Conservation (phyloP, 2,797 vertebrate species). For the Lutjanus argentimaculatus region DNA sequence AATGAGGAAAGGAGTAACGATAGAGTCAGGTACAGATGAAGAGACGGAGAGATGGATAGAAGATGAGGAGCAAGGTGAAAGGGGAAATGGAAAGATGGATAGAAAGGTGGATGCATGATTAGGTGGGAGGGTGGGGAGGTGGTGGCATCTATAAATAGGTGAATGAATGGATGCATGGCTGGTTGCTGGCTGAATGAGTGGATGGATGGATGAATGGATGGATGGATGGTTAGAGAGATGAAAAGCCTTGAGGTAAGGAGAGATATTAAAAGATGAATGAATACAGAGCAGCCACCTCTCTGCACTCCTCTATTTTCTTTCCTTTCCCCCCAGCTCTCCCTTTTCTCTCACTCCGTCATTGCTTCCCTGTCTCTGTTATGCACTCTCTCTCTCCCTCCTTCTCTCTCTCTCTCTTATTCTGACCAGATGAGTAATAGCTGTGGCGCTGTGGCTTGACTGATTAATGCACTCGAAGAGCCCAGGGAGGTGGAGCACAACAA, state of each 20-base stretch:
- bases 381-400: conserved; percentile 24
- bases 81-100: conserved; percentile 76
- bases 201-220: conserved; percentile 70
- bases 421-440: conserved; percentile 84
- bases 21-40: conserved; percentile 45
- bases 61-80: conserved; percentile 61
- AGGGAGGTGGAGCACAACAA: conserved; percentile 82
- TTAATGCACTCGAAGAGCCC: conserved; percentile 83
- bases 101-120: conserved; percentile 73
- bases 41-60: conserved; percentile 65
- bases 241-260: conserved; percentile 72
- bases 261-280: conserved; percentile 78
- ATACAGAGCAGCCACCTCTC: conserved; percentile 61
- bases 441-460: conserved; percentile 81
- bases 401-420: conserved; percentile 63
- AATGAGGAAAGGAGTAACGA: conserved; percentile 62
- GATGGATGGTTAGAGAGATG: conserved; percentile 65
- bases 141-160: conserved; percentile 74
- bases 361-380: conserved; percentile 45
- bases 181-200: conserved; percentile 57
- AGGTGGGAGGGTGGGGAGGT: conserved; percentile 61
- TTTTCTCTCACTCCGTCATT: conserved; percentile 51
- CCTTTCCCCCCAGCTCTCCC: conserved; percentile 38
- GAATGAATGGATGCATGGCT: conserved; percentile 73
- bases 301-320: conserved; percentile 53